Evolutionary conservation across 1,140 invertebrate genomes (phyloP).

Genomic region (Drosophila micromelanica): DNA sequence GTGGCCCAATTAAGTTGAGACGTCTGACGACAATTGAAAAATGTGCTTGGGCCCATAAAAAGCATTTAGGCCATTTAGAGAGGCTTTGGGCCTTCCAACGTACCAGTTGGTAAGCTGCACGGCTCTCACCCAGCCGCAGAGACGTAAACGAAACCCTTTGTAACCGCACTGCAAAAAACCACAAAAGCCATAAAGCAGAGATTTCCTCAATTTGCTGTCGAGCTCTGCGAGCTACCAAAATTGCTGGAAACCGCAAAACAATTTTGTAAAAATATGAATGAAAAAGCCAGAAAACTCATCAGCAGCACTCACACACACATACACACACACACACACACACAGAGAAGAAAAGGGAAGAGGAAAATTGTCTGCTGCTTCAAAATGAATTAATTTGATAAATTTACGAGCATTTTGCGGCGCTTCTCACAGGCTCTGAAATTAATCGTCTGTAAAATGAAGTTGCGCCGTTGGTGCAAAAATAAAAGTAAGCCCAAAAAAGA

Average conservation of each 20-base stretch:
- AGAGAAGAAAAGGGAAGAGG: neutral
- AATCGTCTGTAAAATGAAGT: constrained; percentile 54
- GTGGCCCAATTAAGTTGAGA: constrained; percentile 71
- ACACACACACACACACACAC: neutral
- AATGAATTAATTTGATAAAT: constrained; percentile 59
- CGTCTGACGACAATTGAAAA: constrained; percentile 68
- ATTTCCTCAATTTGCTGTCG: constrained; percentile 51
- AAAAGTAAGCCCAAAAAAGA: neutral
- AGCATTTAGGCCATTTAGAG: constrained; percentile 65
- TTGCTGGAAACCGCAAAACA: constrained; percentile 67
- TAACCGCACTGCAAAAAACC: constrained; percentile 55
- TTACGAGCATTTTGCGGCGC: constrained; percentile 32
- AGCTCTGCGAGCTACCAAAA: constrained; percentile 40
- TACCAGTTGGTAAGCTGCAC: neutral
- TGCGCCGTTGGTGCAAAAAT: constrained; percentile 12
- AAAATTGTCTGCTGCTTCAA: constrained; percentile 39
- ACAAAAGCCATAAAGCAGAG: constrained; percentile 71
- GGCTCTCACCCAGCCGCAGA: constrained; percentile 49
- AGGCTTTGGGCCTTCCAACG: constrained; percentile 4
- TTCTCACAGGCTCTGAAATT: constrained; percentile 42
- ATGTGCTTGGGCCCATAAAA: constrained; percentile 60
- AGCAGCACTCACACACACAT: neutral
- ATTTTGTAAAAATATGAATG: constrained; percentile 57
- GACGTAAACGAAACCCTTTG: constrained; percentile 54
- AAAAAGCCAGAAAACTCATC: constrained; percentile 45